Evolutionary conservation across 2,888 invertebrate genomes (phyloP).

Genomic region (Petrophora chlorosata): DNA sequence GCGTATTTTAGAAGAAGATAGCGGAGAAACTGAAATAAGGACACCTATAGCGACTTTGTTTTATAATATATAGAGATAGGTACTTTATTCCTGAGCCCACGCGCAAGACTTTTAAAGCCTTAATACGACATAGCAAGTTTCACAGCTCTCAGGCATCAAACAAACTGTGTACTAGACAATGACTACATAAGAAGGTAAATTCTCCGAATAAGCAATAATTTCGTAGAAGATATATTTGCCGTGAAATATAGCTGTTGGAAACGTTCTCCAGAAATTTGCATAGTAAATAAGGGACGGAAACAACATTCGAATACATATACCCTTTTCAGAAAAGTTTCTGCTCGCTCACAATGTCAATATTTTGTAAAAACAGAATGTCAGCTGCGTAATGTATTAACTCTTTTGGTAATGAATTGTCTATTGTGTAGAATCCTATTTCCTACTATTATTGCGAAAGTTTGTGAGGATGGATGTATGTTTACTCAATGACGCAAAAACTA

Average conservation of each 20-base stretch:
- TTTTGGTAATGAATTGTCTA: too few relatives aligned
- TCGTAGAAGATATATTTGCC: constrained; percentile 13
- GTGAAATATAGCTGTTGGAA: constrained; percentile 21
- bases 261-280: constrained; percentile 39
- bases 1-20: too few relatives aligned
- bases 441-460: too few relatives aligned
- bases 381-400: too few relatives aligned
- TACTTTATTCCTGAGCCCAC: constrained; percentile 29
- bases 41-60: too few relatives aligned
- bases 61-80: too few relatives aligned
- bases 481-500: too few relatives aligned
- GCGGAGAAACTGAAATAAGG: too few relatives aligned
- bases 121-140: constrained; percentile 28
- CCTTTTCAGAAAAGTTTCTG: constrained; percentile 46
- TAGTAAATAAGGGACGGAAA: constrained; percentile 40
- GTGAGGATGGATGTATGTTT: too few relatives aligned
- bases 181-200: constrained; percentile 20
- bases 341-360: constrained; percentile 39
- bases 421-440: too few relatives aligned
- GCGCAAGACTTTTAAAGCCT: constrained; percentile 29
- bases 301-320: constrained; percentile 33
- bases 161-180: constrained; percentile 31
- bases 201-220: constrained; percentile 18
- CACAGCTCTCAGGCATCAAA: constrained; percentile 40
- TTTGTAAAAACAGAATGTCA: too few relatives aligned